Percentiles rank a stretch among this genome's conserved stretches.
These are phyloP conservation scores for Synanceia verrucosa DNA, from an alignment of 2,797 vertebrate genomes.

Conservation along the genomic window DNA sequence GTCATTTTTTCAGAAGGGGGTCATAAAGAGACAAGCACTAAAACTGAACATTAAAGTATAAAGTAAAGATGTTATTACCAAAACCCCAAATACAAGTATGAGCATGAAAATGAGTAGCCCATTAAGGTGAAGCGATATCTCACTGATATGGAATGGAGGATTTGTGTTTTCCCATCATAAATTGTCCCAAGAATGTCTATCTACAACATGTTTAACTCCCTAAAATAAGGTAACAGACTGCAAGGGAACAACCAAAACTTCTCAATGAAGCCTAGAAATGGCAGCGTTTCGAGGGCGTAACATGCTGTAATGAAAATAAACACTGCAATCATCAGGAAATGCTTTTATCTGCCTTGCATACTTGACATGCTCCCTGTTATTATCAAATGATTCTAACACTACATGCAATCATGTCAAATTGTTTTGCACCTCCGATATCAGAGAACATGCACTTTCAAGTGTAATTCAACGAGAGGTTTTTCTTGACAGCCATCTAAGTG, in stretches of 20 bases:
- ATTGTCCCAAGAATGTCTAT: neutral
- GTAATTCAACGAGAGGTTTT: conserved; percentile 58
- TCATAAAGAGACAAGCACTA: neutral
- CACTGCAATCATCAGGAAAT: conserved; percentile 40
- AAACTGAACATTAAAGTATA: neutral
- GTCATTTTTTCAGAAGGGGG: neutral
- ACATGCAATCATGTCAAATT: conserved; percentile 66
- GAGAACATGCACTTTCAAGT: conserved; percentile 55
- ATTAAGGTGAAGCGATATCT: neutral
- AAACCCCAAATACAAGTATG: neutral
- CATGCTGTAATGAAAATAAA: conserved; percentile 52
- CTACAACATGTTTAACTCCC: neutral
- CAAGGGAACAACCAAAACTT: conserved; percentile 19
- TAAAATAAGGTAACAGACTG: neutral
- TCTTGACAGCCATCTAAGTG: conserved; percentile 66
- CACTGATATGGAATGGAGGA: neutral
- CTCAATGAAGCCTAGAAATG: conserved; percentile 40
- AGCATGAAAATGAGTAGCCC: neutral
- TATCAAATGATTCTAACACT: conserved; percentile 51
- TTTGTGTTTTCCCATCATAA: neutral
- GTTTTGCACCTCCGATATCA: conserved; percentile 56
- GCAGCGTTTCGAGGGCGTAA: conserved; percentile 8
- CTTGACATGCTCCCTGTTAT: conserved; percentile 20
- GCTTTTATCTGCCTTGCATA: conserved; percentile 35
- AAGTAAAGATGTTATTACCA: neutral